A percentile compares a stretch with the other conserved stretches of the same genome.
Evolutionary conservation across 2,113 vertebrate species (phyloP).

Genomic region (Sciurus niger): DNA sequence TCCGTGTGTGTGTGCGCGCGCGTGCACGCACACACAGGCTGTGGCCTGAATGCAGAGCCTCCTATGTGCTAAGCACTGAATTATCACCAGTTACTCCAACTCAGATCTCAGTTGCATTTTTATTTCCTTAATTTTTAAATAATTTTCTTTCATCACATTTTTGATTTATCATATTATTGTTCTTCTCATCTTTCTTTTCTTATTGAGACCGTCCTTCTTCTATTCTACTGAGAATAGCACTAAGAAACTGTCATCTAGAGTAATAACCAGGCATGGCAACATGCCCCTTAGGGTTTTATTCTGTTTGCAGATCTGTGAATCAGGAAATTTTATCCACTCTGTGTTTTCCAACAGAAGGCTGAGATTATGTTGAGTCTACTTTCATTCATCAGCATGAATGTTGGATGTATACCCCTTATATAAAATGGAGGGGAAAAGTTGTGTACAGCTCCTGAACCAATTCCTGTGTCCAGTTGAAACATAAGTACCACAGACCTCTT

Average conservation of each 20-base stretch:
- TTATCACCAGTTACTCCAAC: not conserved
- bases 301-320: not conserved
- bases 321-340: slow-evolving; percentile 11
- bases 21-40: too few species aligned
- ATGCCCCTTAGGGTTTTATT: not conserved
- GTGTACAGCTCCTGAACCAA: not conserved
- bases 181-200: not conserved
- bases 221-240: not conserved
- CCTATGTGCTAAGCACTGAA: too few species aligned
- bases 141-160: not conserved
- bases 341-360: not conserved
- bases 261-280: not conserved
- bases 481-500: not conserved
- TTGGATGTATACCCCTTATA: not conserved
- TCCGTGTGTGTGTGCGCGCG: not conserved
- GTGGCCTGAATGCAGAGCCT: too few species aligned
- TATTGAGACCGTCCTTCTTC: not conserved
- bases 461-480: not conserved
- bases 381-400: not conserved
- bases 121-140: not conserved
- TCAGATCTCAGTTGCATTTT: not conserved
- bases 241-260: not conserved
- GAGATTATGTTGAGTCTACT: not conserved
- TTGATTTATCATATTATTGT: slow-evolving; percentile 34
- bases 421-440: not conserved